phyloP scores from a whole-genome alignment of 2,888 invertebrate species.

The Heliconius aoede region DNA sequence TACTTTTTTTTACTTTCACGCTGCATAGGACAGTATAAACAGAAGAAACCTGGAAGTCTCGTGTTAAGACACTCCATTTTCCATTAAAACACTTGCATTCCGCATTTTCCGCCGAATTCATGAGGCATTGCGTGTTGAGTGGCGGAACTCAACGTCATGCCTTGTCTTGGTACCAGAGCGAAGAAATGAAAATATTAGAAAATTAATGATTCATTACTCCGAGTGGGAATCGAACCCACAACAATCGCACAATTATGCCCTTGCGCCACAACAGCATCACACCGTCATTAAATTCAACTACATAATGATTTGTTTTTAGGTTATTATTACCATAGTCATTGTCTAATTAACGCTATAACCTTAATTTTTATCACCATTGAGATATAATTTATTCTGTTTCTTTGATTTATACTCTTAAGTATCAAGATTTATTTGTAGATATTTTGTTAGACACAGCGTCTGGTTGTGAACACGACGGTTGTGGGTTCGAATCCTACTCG shows the following conservation, averaged over 20 bases:
- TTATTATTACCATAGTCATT: conserved; percentile 11
- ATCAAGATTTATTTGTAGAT: neutral
- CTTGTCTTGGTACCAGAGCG: neutral
- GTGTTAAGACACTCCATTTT: neutral
- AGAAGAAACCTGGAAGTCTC: no score
- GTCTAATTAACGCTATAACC: conserved; percentile 13
- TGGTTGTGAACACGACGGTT: neutral
- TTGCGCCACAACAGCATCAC: neutral
- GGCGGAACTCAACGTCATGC: neutral
- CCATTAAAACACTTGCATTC: neutral
- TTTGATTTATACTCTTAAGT: neutral
- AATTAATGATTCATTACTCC: neutral
- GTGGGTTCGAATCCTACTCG: no score
- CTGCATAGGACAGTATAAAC: no score
- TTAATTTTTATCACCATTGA: neutral
- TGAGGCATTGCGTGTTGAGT: neutral
- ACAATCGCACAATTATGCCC: neutral
- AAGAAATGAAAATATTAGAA: neutral
- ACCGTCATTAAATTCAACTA: neutral
- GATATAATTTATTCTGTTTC: conserved; percentile 15
- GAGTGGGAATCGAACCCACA: neutral
- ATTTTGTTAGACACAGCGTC: neutral
- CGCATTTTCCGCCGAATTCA: neutral
- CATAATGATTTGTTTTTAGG: conserved; percentile 14
- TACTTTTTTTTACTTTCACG: no score